A percentile compares a stretch with the other conserved stretches of the same genome.
Conservation (phyloP, 2,113 vertebrate species). For the Phalacrocorax pelagicus region DNA sequence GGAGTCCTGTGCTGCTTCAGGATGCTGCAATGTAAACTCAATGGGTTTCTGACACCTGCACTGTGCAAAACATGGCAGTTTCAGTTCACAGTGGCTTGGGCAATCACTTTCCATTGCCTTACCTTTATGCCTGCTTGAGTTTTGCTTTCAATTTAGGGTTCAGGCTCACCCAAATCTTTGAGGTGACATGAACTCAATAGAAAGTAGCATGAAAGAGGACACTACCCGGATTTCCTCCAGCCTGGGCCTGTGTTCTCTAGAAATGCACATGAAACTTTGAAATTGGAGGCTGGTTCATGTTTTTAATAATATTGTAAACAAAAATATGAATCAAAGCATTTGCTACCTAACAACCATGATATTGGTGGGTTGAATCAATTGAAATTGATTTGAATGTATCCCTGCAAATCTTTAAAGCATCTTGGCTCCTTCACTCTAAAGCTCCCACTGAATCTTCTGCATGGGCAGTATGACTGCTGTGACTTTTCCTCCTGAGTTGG, state of each 20-base stretch:
- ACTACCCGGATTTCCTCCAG: slow-evolving; percentile 40
- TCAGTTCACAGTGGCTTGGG: slow-evolving; percentile 34
- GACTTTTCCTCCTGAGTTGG: neutral
- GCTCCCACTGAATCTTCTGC: neutral
- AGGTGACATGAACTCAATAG: slow-evolving; percentile 50
- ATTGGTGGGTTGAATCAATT: no score
- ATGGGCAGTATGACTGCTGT: neutral
- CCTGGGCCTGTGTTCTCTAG: neutral
- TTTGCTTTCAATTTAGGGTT: slow-evolving; percentile 57
- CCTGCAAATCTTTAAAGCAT: neutral
- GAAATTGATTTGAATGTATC: neutral
- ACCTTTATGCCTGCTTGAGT: slow-evolving; percentile 14
- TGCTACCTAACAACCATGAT: neutral
- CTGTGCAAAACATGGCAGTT: neutral
- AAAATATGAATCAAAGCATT: neutral
- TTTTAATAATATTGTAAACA: slow-evolving; percentile 23
- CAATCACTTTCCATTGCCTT: slow-evolving; percentile 57
- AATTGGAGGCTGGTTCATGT: neutral
- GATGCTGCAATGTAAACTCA: neutral
- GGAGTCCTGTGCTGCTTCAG: neutral
- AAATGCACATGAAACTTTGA: slow-evolving; percentile 4
- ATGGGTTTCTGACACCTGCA: slow-evolving; percentile 31
- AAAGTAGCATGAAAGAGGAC: slow-evolving; percentile 51
- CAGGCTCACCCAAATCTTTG: slow-evolving; percentile 10
- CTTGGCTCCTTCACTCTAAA: neutral